Evolutionary conservation across 1,140 invertebrate genomes (phyloP).

Genomic region (Drosophila yakuba): DNA sequence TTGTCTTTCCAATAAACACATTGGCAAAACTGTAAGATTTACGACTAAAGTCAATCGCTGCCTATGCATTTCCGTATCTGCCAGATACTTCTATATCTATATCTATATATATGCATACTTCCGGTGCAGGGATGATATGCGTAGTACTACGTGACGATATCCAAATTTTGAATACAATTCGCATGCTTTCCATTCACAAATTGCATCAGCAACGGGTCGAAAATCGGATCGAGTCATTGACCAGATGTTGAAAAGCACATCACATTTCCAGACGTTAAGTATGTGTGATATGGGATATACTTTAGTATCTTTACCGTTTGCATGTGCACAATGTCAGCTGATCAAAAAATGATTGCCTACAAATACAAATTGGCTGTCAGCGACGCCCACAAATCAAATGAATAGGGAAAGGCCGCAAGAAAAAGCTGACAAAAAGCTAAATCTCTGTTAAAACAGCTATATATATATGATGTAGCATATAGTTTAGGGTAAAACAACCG

Average conservation of each 20-base stretch:
- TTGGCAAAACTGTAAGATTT: slow-evolving; percentile 1
- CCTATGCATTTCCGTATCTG: slow-evolving; percentile 10
- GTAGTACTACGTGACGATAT: slow-evolving; percentile 23
- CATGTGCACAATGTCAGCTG: slow-evolving; percentile 20
- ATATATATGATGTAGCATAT: background rate
- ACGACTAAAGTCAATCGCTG: background rate
- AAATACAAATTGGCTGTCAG: slow-evolving; percentile 13
- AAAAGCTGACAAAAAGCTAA: background rate
- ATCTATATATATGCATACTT: slow-evolving; percentile 4
- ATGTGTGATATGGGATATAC: background rate
- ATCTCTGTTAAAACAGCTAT: background rate
- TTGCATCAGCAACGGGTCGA: slow-evolving; percentile 10
- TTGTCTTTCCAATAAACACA: background rate
- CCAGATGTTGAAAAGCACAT: slow-evolving; percentile 19
- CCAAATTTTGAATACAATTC: background rate
- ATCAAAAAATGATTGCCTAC: slow-evolving; percentile 2
- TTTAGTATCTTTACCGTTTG: slow-evolving; percentile 14
- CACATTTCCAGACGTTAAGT: background rate
- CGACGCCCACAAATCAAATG: slow-evolving; percentile 7
- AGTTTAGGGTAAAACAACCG: background rate
- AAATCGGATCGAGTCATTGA: slow-evolving; percentile 22
- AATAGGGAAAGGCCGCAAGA: slow-evolving; percentile 6
- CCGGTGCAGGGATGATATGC: slow-evolving; percentile 19
- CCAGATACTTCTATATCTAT: too few relatives aligned
- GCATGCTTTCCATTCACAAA: slow-evolving; percentile 19